Evolutionary conservation across 2,113 vertebrate genomes (phyloP).

Genomic region (Mustela lutreola): DNA sequence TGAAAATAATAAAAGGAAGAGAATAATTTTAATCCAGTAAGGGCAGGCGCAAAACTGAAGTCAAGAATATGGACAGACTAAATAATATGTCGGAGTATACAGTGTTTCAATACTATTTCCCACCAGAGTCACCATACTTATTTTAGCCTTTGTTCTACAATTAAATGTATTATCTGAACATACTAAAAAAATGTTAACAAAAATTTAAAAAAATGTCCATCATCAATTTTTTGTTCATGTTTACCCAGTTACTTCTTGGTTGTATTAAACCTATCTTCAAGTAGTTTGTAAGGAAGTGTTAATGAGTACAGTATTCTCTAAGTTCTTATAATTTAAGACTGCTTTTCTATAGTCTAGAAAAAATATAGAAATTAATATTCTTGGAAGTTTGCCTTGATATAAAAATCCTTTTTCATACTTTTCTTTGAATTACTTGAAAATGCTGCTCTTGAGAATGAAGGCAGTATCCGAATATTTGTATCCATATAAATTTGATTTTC

Average conservation of each 20-base stretch:
- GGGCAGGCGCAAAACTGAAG: not conserved
- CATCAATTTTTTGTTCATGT: not conserved
- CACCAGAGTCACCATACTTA: not conserved
- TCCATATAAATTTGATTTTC: not conserved
- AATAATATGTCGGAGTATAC: not conserved
- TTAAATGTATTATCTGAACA: not conserved
- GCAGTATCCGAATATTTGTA: not conserved
- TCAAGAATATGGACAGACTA: not conserved
- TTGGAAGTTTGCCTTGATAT: not conserved
- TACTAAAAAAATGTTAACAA: no score
- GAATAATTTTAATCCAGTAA: not conserved
- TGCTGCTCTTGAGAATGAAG: not conserved
- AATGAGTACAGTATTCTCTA: not conserved
- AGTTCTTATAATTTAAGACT: not conserved
- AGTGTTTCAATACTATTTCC: not conserved
- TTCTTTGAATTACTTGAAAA: conserved; percentile 28
- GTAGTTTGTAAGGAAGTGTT: not conserved
- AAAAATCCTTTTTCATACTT: not conserved
- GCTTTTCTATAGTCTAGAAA: not conserved
- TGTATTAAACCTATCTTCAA: not conserved
- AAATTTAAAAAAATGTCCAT: no score
- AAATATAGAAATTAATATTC: not conserved
- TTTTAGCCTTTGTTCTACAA: not conserved
- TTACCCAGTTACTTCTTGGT: not conserved
- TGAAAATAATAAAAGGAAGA: not conserved